Percentiles rank a stretch among this genome's conserved stretches.
Conservation (phyloP, 1,140 invertebrate species). For the Berghia stephanieae region DNA sequence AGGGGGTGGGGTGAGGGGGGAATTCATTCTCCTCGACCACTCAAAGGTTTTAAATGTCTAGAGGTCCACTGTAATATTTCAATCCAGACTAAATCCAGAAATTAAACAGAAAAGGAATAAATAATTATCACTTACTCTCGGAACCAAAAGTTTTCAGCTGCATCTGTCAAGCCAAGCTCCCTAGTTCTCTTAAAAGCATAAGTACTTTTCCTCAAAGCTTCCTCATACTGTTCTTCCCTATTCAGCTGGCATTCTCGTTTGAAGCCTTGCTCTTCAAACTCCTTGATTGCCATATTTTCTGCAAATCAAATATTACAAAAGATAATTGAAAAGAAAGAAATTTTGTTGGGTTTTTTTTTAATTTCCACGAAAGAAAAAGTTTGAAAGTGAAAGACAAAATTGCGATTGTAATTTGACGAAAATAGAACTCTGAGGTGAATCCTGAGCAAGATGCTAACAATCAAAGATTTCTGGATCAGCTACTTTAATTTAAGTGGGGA, state of each 20-base stretch:
- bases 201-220: slow-evolving; percentile 33
- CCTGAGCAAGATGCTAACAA: not conserved
- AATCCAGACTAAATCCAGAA: no score
- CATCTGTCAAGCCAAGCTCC: slow-evolving; percentile 34
- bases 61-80: no score
- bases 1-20: no score
- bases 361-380: not conserved
- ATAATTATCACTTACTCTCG: slow-evolving; percentile 31
- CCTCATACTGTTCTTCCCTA: slow-evolving; percentile 39
- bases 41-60: no score
- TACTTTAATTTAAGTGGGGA: no score
- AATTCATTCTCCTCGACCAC: no score
- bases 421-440: not conserved
- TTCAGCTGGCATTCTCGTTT: slow-evolving; percentile 22
- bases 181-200: slow-evolving; percentile 12
- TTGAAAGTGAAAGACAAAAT: not conserved
- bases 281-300: slow-evolving; percentile 37
- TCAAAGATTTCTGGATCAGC: no score
- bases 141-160: slow-evolving; percentile 12
- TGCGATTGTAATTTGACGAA: not conserved
- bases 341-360: not conserved
- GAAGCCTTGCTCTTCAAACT: slow-evolving; percentile 21
- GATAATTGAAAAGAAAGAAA: not conserved
- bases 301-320: not conserved
- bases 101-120: not conserved